A percentile compares a stretch with the other conserved stretches of the same genome.
Conservation (phyloP, 35 echinoderm and acorn worm genomes). For the Lytechinus variegatus region DNA sequence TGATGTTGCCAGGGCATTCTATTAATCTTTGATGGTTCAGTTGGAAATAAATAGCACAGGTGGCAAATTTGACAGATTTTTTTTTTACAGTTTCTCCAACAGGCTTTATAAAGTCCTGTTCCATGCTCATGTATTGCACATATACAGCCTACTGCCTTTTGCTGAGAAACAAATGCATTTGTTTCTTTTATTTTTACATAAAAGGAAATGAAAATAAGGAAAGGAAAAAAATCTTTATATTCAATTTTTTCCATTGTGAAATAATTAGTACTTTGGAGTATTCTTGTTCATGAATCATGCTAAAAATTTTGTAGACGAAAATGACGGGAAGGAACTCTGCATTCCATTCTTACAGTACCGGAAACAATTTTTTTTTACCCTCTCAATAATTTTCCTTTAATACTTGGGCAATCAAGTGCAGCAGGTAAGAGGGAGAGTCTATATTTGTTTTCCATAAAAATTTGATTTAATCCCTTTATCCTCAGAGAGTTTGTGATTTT, state of each 20-base stretch:
- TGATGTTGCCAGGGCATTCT: not conserved
- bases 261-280: not conserved
- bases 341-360: not conserved
- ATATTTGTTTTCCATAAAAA: not conserved
- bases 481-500: not conserved
- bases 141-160: not conserved
- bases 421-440: not conserved
- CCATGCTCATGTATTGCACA: too few relatives aligned
- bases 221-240: not conserved
- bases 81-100: not conserved
- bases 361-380: not conserved
- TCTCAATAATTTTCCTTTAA: not conserved
- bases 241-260: not conserved
- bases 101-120: not conserved
- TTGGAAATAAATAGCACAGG: not conserved
- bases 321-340: not conserved
- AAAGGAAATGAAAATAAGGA: not conserved
- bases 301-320: not conserved
- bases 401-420: not conserved
- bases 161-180: too few relatives aligned
- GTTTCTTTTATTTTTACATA: not conserved
- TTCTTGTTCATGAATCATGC: not conserved
- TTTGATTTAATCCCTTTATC: not conserved
- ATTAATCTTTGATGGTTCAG: not conserved
- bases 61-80: not conserved